Evolutionary conservation across 2,888 invertebrate species (phyloP), one percentile per base, ranked within the genome.

Genomic region (Trypoxylon attenuatum): DNA sequence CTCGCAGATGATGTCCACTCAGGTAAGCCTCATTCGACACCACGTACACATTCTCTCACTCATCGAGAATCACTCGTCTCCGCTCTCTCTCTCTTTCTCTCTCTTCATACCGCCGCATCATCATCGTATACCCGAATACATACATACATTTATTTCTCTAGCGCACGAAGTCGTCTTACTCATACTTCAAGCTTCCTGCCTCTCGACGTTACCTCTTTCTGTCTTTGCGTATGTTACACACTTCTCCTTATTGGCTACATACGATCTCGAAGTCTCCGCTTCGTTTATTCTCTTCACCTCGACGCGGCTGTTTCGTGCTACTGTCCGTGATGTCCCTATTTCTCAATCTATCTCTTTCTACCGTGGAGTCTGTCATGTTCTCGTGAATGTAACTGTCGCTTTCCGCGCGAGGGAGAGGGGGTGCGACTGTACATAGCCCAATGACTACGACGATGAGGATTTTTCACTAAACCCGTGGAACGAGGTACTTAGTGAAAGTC

Each of bases 1-100:
- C 91, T 92, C 90, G 90, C 94, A 90, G 89, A 94, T 94, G 93
- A 93, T 94, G 92, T 91, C 93, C 84, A 91, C 90, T 80, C 94
- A 94, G 88, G 89, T 89, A 88, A 86, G 86, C 79, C 78, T 81
- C 84, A 83, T 81, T 84, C 78, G 78, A 78, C 79, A 81, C 79
- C 79, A 81, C 79, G 52, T 70, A 78, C 81, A 80, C 76, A n/a
- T n/a, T n/a, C n/a, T 64, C 55, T 75, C 81, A 74, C 72, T 80
- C 78, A 78, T 79, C 59, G 57, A 71, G 62, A 67, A 74, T 81
- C 82, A 82, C 77, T 83, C 79, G 70, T 76, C n/a, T 75, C 78
- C 81, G 76, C 33, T 33, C 33, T 13, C 13, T 13, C 10, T 33
- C 33, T 33, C 33, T n/a, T n/a, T n/a, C n/a, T n/a, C 76, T 78